phyloP scores from a whole-genome alignment of 2,797 vertebrate genomes.

The Triplophysa yarkandensis region DNA sequence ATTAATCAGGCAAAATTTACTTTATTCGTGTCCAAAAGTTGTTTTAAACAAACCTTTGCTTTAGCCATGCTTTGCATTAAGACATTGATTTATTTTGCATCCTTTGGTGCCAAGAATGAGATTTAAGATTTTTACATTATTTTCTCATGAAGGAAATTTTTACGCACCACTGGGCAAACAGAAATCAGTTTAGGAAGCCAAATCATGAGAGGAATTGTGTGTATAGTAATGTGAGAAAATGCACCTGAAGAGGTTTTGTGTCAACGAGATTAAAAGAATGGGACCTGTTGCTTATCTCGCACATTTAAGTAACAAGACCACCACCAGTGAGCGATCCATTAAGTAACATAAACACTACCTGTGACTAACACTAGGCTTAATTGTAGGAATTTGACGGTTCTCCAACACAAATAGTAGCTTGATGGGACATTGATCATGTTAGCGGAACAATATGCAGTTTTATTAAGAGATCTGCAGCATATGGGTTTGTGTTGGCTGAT shows the following conservation, averaged over 20 bases:
- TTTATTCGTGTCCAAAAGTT: conserved; percentile 57
- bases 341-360: conserved; percentile 54
- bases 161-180: conserved; percentile 9
- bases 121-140: conserved; percentile 18
- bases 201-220: conserved; percentile 43
- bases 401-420: conserved; percentile 67
- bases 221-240: conserved; percentile 42
- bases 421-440: conserved; percentile 68
- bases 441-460: conserved; percentile 57
- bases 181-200: conserved; percentile 34
- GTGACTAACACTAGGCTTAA: conserved; percentile 61
- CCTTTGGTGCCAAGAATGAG: conserved; percentile 17
- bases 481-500: conserved; percentile 66
- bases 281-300: conserved; percentile 56
- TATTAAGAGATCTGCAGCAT: conserved; percentile 58
- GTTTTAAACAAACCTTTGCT: conserved; percentile 63
- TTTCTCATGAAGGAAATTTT: conserved; percentile 28
- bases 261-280: conserved; percentile 46
- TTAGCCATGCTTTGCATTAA: conserved; percentile 44
- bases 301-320: conserved; percentile 60
- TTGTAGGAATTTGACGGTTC: conserved; percentile 64
- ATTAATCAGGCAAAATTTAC: conserved; percentile 58
- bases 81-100: conserved; percentile 52
- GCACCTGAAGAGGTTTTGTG: conserved; percentile 30
- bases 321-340: conserved; percentile 54